Conservation (phyloP, 2,888 invertebrate species). For the Hoplodrina ambigua region DNA sequence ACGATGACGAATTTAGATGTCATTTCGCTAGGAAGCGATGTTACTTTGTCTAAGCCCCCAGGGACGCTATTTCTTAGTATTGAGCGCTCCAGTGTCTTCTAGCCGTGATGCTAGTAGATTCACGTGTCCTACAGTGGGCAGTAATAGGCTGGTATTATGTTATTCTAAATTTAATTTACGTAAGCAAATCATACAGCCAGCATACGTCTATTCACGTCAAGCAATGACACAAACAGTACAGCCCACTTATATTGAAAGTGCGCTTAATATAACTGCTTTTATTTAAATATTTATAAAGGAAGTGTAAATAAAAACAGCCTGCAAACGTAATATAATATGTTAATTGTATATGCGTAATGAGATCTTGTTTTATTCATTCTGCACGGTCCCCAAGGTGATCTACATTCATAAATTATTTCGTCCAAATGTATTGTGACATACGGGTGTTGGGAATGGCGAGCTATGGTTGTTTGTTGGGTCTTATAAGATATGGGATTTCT, state of each 20-base stretch:
- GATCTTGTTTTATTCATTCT: slow-evolving; percentile 57
- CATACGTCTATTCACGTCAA: neutral
- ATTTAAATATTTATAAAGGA: slow-evolving; percentile 58
- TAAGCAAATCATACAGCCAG: neutral
- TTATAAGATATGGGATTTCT: too few species aligned
- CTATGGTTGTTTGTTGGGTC: slow-evolving; percentile 16
- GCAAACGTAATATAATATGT: slow-evolving; percentile 51
- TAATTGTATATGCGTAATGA: slow-evolving; percentile 53
- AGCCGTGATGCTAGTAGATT: too few species aligned
- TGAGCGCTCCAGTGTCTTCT: too few species aligned
- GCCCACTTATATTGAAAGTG: slow-evolving; percentile 25
- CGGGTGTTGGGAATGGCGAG: slow-evolving; percentile 52
- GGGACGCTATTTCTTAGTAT: too few species aligned
- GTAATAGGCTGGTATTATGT: too few species aligned
- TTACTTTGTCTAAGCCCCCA: too few species aligned
- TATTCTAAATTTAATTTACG: too few species aligned
- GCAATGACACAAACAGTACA: slow-evolving; percentile 1
- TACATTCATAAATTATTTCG: slow-evolving; percentile 85
- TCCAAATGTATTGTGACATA: slow-evolving; percentile 73
- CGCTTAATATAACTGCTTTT: too few species aligned
- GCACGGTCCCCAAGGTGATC: slow-evolving; percentile 80
- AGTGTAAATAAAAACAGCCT: slow-evolving; percentile 54
- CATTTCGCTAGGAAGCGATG: too few species aligned
- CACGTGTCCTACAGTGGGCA: too few species aligned
- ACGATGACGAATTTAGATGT: too few species aligned